phyloP scores from a whole-genome alignment of 2,113 vertebrate genomes.

The Xyliphius kryptos region DNA sequence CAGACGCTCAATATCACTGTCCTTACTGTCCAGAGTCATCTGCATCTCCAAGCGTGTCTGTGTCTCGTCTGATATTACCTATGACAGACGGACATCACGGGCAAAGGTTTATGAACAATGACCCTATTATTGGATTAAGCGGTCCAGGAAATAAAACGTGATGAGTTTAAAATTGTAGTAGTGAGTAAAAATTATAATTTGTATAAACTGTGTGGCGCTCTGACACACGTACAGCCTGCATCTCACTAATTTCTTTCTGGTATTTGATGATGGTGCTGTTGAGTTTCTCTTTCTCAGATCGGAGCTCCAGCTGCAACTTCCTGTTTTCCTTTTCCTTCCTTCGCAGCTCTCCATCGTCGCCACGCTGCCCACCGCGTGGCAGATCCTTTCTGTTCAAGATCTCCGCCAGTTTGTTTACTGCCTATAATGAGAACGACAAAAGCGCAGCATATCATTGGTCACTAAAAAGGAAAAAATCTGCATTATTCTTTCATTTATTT shows the following conservation, averaged over 20 bases:
- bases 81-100: conserved; percentile 39
- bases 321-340: conserved; percentile 92
- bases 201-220: too few species aligned
- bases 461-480: too few species aligned
- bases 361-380: conserved; percentile 54
- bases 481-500: too few species aligned
- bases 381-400: conserved; percentile 85
- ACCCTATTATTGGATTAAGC: too few species aligned
- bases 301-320: conserved; percentile 89
- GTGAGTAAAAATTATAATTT: too few species aligned
- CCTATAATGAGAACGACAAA: too few species aligned
- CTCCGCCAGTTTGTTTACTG: conserved; percentile 92
- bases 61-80: conserved; percentile 90
- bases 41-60: conserved; percentile 87
- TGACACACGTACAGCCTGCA: conserved; percentile 98
- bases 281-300: conserved; percentile 84
- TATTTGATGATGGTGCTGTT: conserved; percentile 90
- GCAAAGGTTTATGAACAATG: too few species aligned
- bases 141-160: too few species aligned
- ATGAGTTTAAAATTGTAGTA: too few species aligned
- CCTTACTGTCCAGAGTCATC: conserved; percentile 94
- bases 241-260: conserved; percentile 88
- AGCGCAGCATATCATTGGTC: too few species aligned
- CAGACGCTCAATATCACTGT: conserved; percentile 96
- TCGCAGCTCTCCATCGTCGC: conserved; percentile 77